Conservation (phyloP, 2,888 invertebrate species). For the Spisula solida region DNA sequence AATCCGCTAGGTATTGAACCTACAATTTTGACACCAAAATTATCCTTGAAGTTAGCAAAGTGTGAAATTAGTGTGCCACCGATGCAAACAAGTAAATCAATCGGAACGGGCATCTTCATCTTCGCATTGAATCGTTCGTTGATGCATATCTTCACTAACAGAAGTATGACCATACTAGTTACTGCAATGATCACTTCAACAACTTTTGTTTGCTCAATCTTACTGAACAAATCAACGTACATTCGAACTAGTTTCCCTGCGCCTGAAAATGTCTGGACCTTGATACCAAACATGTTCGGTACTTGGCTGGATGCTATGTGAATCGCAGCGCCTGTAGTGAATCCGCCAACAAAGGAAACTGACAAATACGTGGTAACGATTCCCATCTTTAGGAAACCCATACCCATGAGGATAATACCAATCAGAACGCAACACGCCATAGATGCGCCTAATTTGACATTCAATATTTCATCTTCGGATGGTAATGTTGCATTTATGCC, state of each 20-base stretch:
- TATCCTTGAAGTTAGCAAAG: slow-evolving; percentile 72
- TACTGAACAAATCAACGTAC: slow-evolving; percentile 89
- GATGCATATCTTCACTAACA: slow-evolving; percentile 87
- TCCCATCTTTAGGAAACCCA: slow-evolving; percentile 75
- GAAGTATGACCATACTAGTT: slow-evolving; percentile 90
- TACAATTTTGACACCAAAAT: slow-evolving; percentile 72
- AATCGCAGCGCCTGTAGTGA: slow-evolving; percentile 76
- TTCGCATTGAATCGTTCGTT: slow-evolving; percentile 79
- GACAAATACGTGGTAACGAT: slow-evolving; percentile 78
- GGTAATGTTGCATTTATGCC: slow-evolving; percentile 26
- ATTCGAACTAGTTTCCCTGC: slow-evolving; percentile 87
- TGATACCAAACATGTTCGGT: slow-evolving; percentile 71
- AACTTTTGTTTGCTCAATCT: slow-evolving; percentile 90
- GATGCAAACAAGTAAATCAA: slow-evolving; percentile 82
- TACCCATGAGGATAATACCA: slow-evolving; percentile 71
- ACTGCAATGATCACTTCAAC: slow-evolving; percentile 91
- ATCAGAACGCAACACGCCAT: slow-evolving; percentile 60
- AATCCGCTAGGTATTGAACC: slow-evolving; percentile 81
- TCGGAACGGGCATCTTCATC: slow-evolving; percentile 83
- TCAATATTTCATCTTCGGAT: slow-evolving; percentile 47
- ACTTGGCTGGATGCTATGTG: slow-evolving; percentile 77
- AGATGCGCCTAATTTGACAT: slow-evolving; percentile 47
- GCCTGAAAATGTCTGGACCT: slow-evolving; percentile 56
- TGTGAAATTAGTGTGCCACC: slow-evolving; percentile 79
- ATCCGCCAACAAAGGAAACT: slow-evolving; percentile 78